Percentiles rank a stretch among this genome's conserved stretches.
Evolutionary conservation across 2,888 invertebrate species (phyloP).

Genomic region (Catocala fraxini): DNA sequence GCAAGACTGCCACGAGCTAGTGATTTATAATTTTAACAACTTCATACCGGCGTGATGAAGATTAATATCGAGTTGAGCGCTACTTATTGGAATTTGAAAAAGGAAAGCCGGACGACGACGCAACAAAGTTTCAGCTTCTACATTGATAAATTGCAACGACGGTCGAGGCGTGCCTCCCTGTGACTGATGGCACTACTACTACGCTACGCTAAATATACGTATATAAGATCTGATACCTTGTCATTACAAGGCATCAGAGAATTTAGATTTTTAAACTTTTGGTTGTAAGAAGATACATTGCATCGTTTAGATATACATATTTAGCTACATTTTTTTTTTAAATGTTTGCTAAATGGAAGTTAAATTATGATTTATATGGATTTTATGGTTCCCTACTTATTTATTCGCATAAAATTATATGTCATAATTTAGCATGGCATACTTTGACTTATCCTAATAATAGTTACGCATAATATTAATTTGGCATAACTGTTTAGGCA

Average conservation of each 20-base stretch:
- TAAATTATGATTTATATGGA: no score
- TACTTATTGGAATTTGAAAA: slow-evolving; percentile 41
- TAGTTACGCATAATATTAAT: no score
- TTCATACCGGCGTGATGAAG: slow-evolving; percentile 36
- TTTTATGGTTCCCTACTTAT: no score
- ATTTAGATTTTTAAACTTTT: not conserved
- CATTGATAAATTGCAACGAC: slow-evolving; percentile 42
- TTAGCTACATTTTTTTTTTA: no score
- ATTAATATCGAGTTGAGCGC: slow-evolving; percentile 35
- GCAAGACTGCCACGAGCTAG: slow-evolving; percentile 12
- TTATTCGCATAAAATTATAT: no score
- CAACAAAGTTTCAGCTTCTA: slow-evolving; percentile 34
- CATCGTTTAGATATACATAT: no score
- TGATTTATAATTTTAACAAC: slow-evolving; percentile 37
- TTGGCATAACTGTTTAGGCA: no score
- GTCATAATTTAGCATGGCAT: no score
- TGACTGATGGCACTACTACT: slow-evolving; percentile 24
- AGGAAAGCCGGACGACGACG: slow-evolving; percentile 21
- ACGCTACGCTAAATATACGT: slow-evolving; percentile 8
- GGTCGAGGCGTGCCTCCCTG: slow-evolving; percentile 14
- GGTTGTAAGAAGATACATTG: no score
- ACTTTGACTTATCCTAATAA: no score
- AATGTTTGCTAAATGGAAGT: no score
- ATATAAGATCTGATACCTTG: not conserved
- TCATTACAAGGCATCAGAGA: not conserved